Evolutionary conservation across 2,797 vertebrate genomes (phyloP).

Genomic region (Setipinna tenuifilis): DNA sequence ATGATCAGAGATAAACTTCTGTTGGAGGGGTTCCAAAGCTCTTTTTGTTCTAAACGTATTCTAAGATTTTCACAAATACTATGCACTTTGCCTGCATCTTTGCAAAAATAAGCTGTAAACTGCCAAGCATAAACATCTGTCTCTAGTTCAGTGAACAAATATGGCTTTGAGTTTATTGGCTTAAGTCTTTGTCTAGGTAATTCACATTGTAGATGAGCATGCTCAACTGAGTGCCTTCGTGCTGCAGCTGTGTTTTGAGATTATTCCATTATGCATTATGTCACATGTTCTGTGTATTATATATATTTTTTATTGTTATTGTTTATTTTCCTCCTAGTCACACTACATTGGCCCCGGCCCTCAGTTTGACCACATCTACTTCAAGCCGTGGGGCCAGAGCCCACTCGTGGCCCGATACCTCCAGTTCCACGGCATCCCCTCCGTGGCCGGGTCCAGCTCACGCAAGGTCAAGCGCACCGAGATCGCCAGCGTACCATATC

Average conservation of each 20-base stretch:
- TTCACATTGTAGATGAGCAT: neutral
- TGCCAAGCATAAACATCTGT: neutral
- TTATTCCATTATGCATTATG: too few relatives aligned
- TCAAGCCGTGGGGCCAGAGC: constrained; percentile 62
- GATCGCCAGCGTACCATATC: constrained; percentile 60
- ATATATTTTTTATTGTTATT: constrained; percentile 30
- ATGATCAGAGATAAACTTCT: constrained; percentile 8
- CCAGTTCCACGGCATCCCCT: constrained; percentile 44
- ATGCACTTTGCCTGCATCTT: neutral
- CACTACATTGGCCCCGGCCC: constrained; percentile 55
- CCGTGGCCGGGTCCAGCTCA: constrained; percentile 33
- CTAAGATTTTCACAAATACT: neutral
- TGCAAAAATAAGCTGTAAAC: neutral
- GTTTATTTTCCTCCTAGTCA: constrained; percentile 49
- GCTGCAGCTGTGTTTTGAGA: neutral
- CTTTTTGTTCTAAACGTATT: neutral
- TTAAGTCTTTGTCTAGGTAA: neutral
- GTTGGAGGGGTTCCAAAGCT: neutral
- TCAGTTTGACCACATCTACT: constrained; percentile 56
- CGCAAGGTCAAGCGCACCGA: constrained; percentile 53
- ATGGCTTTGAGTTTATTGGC: neutral
- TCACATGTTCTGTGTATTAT: neutral
- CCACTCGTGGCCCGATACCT: constrained; percentile 64
- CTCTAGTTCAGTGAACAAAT: neutral
- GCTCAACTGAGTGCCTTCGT: neutral